Evolutionary conservation across 2,797 vertebrate genomes (phyloP).

Genomic region (Channallabes apus): DNA sequence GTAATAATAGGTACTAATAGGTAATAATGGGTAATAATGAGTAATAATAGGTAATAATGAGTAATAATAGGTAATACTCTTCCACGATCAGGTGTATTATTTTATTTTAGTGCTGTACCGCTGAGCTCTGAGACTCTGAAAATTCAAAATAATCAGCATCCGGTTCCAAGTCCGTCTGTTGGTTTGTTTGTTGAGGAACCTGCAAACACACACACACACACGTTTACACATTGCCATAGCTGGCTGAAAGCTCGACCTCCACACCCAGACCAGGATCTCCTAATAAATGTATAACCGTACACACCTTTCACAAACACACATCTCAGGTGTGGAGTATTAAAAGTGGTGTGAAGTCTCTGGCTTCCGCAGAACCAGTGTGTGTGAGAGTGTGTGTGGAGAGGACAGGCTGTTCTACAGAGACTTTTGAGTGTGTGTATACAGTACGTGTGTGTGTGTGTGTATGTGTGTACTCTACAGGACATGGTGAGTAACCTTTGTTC

Average conservation of each 20-base stretch:
- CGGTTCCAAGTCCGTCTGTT: constrained; percentile 69
- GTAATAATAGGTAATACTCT: background rate
- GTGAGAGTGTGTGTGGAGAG: background rate
- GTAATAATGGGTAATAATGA: too few relatives aligned
- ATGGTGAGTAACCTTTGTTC: background rate
- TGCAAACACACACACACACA: constrained; percentile 57
- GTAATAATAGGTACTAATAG: too few relatives aligned
- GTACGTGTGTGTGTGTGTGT: background rate
- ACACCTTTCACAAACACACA: constrained; percentile 83
- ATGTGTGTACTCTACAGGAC: background rate
- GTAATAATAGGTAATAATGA: too few relatives aligned
- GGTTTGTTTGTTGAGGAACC: constrained; percentile 63
- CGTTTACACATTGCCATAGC: constrained; percentile 60
- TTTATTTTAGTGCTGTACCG: too few relatives aligned
- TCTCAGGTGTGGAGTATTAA: constrained; percentile 72
- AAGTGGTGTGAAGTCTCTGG: constrained; percentile 50
- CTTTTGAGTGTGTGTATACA: background rate
- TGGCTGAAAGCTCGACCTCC: constrained; percentile 26
- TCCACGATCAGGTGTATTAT: background rate
- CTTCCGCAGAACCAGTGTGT: constrained; percentile 11
- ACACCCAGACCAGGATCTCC: constrained; percentile 80
- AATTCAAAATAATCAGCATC: constrained; percentile 37
- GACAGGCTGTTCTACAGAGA: background rate
- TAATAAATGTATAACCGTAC: constrained; percentile 77
- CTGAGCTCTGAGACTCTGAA: background rate